Conservation (phyloP, 2,797 vertebrate genomes). For the Chelmon rostratus region DNA sequence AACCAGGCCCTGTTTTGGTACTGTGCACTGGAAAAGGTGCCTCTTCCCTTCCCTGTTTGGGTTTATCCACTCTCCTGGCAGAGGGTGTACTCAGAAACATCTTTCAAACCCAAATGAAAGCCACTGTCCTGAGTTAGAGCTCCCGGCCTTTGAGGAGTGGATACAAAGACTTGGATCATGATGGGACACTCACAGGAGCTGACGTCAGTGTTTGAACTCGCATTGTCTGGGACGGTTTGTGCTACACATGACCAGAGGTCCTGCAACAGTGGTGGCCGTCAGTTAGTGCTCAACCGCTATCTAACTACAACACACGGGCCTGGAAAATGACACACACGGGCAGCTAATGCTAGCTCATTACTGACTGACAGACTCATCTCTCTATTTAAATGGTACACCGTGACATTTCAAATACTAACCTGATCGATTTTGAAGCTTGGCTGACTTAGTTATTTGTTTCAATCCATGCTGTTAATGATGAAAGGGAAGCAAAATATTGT, state of each 20-base stretch:
- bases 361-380: not conserved
- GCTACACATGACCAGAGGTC: too few species aligned
- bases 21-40: too few species aligned
- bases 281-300: not conserved
- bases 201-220: not conserved
- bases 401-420: not conserved
- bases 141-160: conserved; percentile 20
- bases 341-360: not conserved
- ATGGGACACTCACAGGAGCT: conserved; percentile 21
- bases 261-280: too few species aligned
- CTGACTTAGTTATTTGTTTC: not conserved
- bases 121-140: conserved; percentile 35
- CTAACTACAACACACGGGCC: not conserved
- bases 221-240: not conserved
- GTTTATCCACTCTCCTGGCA: too few species aligned
- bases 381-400: not conserved
- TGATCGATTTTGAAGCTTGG: not conserved
- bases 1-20: too few species aligned
- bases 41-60: too few species aligned
- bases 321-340: too few species aligned
- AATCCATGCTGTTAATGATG: not conserved
- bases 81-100: too few species aligned
- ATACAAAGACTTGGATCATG: conserved; percentile 38
- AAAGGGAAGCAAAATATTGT: not conserved
- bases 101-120: too few species aligned